Conservation (phyloP, 2,888 invertebrate species). For the Pristionchus maxplancki region DNA sequence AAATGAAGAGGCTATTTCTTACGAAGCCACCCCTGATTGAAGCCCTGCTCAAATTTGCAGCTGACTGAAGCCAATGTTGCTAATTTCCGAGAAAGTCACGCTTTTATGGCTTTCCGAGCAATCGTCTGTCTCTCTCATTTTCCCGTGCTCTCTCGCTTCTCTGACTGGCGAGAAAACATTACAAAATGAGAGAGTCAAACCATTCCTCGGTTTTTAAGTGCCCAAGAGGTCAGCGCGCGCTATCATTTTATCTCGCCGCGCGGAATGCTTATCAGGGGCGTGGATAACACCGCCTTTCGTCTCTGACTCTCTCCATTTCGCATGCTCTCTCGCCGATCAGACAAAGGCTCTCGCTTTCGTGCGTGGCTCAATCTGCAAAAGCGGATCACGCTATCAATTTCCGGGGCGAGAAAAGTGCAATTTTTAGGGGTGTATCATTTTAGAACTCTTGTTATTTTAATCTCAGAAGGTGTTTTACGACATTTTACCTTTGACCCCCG, state of each 20-base stretch:
- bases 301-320: neutral
- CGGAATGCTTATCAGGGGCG: neutral
- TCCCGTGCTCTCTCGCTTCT: no score
- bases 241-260: neutral
- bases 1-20: no score
- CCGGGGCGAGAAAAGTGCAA: no score
- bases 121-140: no score
- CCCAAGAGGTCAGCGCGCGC: neutral
- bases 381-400: neutral
- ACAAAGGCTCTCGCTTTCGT: neutral
- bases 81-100: neutral
- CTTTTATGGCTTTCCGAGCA: neutral
- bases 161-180: no score
- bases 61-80: neutral
- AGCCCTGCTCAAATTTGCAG: neutral
- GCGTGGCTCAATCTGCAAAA: neutral
- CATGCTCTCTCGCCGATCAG: neutral
- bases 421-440: no score
- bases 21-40: no score
- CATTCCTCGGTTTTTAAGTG: neutral
- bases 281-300: neutral
- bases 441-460: no score
- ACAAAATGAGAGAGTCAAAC: no score
- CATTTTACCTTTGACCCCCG: no score
- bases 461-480: no score